Percentiles rank a stretch among this genome's conserved stretches.
Evolutionary conservation across 2,113 vertebrate genomes (phyloP).

Genomic region (Calypte anna): DNA sequence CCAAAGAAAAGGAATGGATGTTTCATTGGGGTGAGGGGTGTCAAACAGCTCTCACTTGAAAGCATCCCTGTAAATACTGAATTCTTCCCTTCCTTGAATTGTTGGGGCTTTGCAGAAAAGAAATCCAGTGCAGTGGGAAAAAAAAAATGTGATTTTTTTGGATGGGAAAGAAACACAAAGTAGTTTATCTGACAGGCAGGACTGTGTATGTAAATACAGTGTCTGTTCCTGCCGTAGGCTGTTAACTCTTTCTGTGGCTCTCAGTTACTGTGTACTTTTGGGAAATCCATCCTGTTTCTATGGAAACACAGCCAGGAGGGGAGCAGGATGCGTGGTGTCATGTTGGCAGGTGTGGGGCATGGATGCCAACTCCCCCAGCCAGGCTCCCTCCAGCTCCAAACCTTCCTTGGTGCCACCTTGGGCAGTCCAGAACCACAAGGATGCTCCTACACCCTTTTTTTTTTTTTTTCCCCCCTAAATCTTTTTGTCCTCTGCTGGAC

Average conservation of each 20-base stretch:
- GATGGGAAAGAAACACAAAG: not conserved
- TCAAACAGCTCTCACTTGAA: not conserved
- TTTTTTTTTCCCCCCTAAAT: not conserved
- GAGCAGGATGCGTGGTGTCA: not conserved
- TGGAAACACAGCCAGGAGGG: conserved; percentile 16
- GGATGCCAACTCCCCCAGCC: not conserved
- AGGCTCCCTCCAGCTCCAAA: not conserved
- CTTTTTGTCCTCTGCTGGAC: not conserved
- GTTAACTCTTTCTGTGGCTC: not conserved
- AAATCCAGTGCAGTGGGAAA: not conserved
- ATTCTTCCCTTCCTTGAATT: not conserved
- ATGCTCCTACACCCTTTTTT: not conserved
- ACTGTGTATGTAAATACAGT: not conserved
- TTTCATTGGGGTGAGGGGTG: not conserved
- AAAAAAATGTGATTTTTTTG: not conserved
- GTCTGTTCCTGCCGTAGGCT: not conserved
- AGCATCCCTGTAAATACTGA: not conserved
- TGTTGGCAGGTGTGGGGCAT: not conserved
- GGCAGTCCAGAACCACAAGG: not conserved
- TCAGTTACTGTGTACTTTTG: not conserved
- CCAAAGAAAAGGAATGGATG: not conserved
- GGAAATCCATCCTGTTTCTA: conserved; percentile 11
- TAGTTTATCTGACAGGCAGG: not conserved
- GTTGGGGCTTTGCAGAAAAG: not conserved
- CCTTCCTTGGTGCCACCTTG: not conserved